Base-by-base conservation (phyloP, 92 coral and sea anemone species). In the Palythoa caribaeorum region DNA sequence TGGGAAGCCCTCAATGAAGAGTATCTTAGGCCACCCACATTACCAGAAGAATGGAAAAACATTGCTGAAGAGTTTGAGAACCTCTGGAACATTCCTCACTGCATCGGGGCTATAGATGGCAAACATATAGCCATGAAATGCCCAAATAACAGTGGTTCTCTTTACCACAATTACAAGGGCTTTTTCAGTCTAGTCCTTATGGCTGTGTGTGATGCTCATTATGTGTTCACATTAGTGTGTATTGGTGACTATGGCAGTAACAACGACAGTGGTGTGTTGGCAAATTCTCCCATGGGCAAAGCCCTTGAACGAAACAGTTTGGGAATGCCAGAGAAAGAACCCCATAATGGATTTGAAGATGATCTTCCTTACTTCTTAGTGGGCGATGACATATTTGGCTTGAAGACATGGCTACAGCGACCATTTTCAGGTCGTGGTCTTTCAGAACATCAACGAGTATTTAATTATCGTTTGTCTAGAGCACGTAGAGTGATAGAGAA, bases 141-240 rank as follows among this genome's bases (percentile, higher is more conserved):
- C 83, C 96, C 93, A 38, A 66, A 38, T 63, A 85, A 86, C 71
- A 87, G 89, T 84, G 96, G 92, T 80, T 91, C 96, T 51, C 88
- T 87, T 15, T 93, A 88, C 77, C 80, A 86, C 80, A 91, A 93
- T 63, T 94, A 94, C 84, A 94, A 87, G 65, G 94, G 89, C 48
- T 89, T 71, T 38, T 87, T 84, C 84, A 91, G 92, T 73, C 75
- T 92, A n/a, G 96, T 94, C 40, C 84, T 91, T 17, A 55, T 94
- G 96, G 96, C 93, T 79, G 85, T 89, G 44, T 91, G 96, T 88
- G 96, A 94, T 94, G 93, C 92, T 69, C 87, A 90, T 54, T 93
- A 89, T 75, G 72, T 76, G 47, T 93, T 91, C 76, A 86, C 89
- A 62, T 55, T 89, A 10, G 93, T 93, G 4, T 66, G 90, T 68